Evolutionary conservation across 2,888 invertebrate genomes (phyloP), one percentile per base, ranked within the genome.

Genomic region (Chrysotoxum bicinctum): DNA sequence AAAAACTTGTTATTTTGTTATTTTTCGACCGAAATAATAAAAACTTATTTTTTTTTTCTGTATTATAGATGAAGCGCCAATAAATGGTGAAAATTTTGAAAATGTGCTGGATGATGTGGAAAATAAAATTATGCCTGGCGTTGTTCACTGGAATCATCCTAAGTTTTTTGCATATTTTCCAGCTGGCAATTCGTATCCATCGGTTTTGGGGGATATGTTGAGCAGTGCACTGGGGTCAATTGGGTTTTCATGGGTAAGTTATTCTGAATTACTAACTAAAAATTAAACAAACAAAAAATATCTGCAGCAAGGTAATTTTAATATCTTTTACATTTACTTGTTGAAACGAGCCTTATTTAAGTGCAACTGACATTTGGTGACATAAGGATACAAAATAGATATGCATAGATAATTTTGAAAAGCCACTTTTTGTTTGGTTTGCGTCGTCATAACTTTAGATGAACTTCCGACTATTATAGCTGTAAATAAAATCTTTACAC

Each of bases 151-250:
- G 98, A 97, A 98, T 91, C 98, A 98, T 93, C 97, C 98, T 0
- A 93, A 96, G 87, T 98, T 98, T 91, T 97, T 98, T 91, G 98
- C 98, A 9, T 98, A 98, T 91, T 98, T 98, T 91, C 98, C 98
- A 2, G 95, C 97, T 9, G 98, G 97, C 54, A 97, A 97, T 92
- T 97, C 97, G 0, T 98, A 95, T 91, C 98, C 98, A 8, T 97
- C 97, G 14, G 96, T 98, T 73, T 93, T 98, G 79, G 98, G 96
- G 2, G 98, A 98, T 90, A 97, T 98, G 96, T 91, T 98, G 43
- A 95, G 96, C 19, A 96, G 97, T 91, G 97, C 97, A 14, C 95
- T 98, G 69, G 97, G 97, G 19, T 96, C 96, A 89, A 96, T 98
- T 88, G 98, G 98, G 88, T 98, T 98, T 91, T 97, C 97, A 74